Evolutionary conservation across 2,888 invertebrate genomes (phyloP), one percentile per base, ranked within the genome.

Genomic region (Poecilus cupreus): DNA sequence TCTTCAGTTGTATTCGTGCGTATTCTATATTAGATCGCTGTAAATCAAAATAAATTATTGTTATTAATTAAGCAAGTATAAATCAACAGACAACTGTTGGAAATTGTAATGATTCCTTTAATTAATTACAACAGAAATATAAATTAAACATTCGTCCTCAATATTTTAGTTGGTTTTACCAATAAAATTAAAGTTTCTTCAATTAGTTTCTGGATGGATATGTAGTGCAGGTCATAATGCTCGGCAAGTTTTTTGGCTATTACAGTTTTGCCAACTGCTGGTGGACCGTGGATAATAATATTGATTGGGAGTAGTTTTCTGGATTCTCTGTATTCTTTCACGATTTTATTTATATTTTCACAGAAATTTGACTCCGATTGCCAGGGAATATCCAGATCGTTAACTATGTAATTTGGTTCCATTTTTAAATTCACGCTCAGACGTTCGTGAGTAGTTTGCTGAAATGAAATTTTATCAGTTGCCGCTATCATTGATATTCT

Each of bases 261-360:
- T 18, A 88, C 89, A 0, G 93, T 92, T 88, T 94, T 94, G 20
- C 94, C 94, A 10, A 91, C 90, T 5, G 92, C 91, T 2, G 94
- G 93, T 18, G 94, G 94, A 0, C 94, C 94, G 83, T 93, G 92
- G 1, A 94, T 87, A 13, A 94, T 85, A 57, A 91, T 87, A 85
- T 92, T 93, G 84, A 93, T 89, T 54, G 93, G 91, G 85, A 90
- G 90, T 82, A 94, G 87, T 83, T 90, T 90, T 84, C 92, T 89
- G 57, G 90, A 90, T 83, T 89, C 89, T 85, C 90, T 90, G 85
- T 90, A 92, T 85, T 92, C 89, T 10, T 84, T 83, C 10, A 88
- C 87, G 18, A 90, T 86, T 18, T 83, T 90, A 86, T 84, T 89
- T 89, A 88, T 92, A 88, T 86, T 88, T 82, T 83, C 90, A 86